Conservation (phyloP, 2,888 invertebrate species). For the Polylopha cassiicola region DNA sequence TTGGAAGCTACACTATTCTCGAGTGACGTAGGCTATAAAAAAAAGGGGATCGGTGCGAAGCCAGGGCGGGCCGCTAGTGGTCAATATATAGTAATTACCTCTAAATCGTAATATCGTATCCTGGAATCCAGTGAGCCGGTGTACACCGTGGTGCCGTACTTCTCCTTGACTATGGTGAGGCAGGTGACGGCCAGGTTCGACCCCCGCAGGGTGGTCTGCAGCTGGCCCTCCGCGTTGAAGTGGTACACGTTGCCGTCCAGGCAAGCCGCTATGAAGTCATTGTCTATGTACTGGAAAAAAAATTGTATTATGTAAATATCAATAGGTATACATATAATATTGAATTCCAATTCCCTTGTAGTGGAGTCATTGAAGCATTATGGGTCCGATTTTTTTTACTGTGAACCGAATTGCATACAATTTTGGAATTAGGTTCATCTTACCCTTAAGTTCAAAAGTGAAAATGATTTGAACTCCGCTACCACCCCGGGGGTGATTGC, state of each 20-base stretch:
- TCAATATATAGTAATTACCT: no score
- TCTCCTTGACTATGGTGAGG: conserved; percentile 71
- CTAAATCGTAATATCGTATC: conserved; percentile 78
- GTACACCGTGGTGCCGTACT: conserved; percentile 72
- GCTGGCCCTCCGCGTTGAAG: conserved; percentile 74
- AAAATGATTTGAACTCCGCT: no score
- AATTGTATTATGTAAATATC: conserved; percentile 14
- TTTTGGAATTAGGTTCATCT: no score
- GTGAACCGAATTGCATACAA: no score
- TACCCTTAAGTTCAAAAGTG: no score
- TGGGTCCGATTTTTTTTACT: no score
- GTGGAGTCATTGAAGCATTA: no score
- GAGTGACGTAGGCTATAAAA: no score
- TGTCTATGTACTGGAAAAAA: conserved; percentile 74
- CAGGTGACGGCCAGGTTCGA: conserved; percentile 80
- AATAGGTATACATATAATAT: background rate
- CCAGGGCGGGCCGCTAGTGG: no score
- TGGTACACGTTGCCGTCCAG: conserved; percentile 80
- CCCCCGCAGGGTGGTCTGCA: conserved; percentile 74
- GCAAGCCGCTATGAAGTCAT: conserved; percentile 79
- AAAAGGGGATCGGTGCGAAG: no score
- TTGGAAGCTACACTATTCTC: no score
- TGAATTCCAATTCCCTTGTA: conserved; percentile 1
- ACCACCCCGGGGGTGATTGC: no score
- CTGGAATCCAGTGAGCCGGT: conserved; percentile 80